Conservation (phyloP, 2,888 invertebrate genomes). For the Hydraecia micacea region DNA sequence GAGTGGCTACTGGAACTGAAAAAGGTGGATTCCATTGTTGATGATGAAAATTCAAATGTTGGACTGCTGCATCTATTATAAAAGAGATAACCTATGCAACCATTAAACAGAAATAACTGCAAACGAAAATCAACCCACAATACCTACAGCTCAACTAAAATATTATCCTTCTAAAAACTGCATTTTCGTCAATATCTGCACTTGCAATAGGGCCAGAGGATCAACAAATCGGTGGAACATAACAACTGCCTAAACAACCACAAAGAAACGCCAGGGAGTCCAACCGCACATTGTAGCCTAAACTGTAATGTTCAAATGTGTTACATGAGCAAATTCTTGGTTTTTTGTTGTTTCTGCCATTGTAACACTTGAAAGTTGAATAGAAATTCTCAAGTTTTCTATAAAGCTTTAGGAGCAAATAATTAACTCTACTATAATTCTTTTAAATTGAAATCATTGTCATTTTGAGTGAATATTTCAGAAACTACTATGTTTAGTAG, state of each 20-base stretch:
- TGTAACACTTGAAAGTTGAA: conserved; percentile 29
- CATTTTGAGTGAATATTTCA: conserved; percentile 29
- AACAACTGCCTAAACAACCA: conserved; percentile 39
- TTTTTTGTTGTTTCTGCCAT: conserved; percentile 21
- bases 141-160: conserved; percentile 26
- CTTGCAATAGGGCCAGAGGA: not conserved
- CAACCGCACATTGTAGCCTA: conserved; percentile 17
- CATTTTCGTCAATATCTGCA: conserved; percentile 32
- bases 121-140: conserved; percentile 8
- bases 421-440: conserved; percentile 14
- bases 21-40: conserved; percentile 7
- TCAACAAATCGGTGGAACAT: conserved; percentile 16
- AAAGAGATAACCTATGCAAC: conserved; percentile 31
- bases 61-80: conserved; percentile 30
- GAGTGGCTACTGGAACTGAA: conserved; percentile 25
- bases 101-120: not conserved
- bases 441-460: conserved; percentile 37
- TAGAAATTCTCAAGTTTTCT: conserved; percentile 11
- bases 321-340: conserved; percentile 21
- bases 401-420: conserved; percentile 15
- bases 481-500: conserved; percentile 72
- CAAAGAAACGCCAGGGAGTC: conserved; percentile 11
- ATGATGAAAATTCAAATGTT: conserved; percentile 2
- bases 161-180: conserved; percentile 15
- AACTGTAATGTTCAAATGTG: conserved; percentile 13